Conservation (phyloP, 2,113 vertebrate genomes). For the Ceratotherium simum region DNA sequence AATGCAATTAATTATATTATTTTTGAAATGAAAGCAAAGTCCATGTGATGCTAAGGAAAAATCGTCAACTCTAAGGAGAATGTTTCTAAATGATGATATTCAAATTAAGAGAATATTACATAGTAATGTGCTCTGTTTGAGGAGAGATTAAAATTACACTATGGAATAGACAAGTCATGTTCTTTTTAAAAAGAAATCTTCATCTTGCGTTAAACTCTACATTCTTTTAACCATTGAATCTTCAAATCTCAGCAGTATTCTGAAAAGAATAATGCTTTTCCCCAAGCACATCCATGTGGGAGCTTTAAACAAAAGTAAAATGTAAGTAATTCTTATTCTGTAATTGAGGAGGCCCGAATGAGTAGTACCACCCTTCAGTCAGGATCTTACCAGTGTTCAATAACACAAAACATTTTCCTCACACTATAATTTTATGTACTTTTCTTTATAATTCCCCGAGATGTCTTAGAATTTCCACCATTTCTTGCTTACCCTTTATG, state of each 20-base stretch:
- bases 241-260: neutral
- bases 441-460: constrained; percentile 49
- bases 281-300: neutral
- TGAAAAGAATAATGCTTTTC: neutral
- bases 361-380: neutral
- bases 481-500: constrained; percentile 35
- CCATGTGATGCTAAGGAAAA: neutral
- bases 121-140: neutral
- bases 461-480: constrained; percentile 58
- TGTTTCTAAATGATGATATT: neutral
- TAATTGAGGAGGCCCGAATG: neutral
- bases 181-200: neutral
- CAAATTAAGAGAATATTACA: neutral
- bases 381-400: neutral
- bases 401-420: neutral
- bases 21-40: constrained; percentile 40
- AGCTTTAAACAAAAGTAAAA: constrained; percentile 46
- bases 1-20: neutral
- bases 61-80: neutral
- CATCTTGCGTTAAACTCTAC: neutral
- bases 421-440: constrained; percentile 58
- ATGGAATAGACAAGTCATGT: neutral
- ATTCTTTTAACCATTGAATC: neutral
- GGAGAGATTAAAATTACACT: neutral
- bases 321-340: constrained; percentile 44